Base-by-base conservation (phyloP, 2,888 invertebrate species). In the Clostera curtula region DNA sequence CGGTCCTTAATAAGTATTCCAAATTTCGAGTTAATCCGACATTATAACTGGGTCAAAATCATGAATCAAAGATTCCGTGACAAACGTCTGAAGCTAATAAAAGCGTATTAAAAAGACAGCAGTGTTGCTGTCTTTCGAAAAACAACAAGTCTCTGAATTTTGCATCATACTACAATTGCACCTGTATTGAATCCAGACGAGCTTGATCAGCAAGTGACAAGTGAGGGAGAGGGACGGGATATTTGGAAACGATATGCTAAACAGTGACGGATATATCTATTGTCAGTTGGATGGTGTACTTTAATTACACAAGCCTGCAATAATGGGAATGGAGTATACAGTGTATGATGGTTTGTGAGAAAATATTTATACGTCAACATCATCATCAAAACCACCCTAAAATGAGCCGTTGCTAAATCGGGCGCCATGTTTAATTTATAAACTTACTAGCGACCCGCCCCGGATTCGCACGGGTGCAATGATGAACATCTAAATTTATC, bases 151-250 rank as follows among this genome's bases (percentile, higher is more conserved):
- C 12, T 19, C n/a, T 19, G n/a, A 15, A 5, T 15, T 8, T 24
- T 20, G 19, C 34, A 19, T 49, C n/a, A 29, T 49, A 44, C 49
- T 47, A 25, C 19, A 27, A 27, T 30, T 45, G 44, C 43, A 48
- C 43, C 45, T 46, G 51, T 48, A 43, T 48, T 34, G 43, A 48
- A 41, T 46, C 27, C 27, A 45, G 38, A 46, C 42, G 49, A 49
- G 40, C 49, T 43, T 46, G 38, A 43, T 43, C 46, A 46, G 45
- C 47, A 12, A 7, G 15, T 18, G 34, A 15, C 38, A 23, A 13
- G 25, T 10, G 40, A 20, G 29, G 2, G 22, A 52, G 27, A 7
- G 30, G 31, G 45, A 36, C 3, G 29, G 25, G 5, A 25, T 18
- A 27, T 3, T 10, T 3, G 12, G 9, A 2, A 5, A 4, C n/a